phyloP scores from a whole-genome alignment of 1,140 invertebrate species.

The Pteromalus puparum region DNA sequence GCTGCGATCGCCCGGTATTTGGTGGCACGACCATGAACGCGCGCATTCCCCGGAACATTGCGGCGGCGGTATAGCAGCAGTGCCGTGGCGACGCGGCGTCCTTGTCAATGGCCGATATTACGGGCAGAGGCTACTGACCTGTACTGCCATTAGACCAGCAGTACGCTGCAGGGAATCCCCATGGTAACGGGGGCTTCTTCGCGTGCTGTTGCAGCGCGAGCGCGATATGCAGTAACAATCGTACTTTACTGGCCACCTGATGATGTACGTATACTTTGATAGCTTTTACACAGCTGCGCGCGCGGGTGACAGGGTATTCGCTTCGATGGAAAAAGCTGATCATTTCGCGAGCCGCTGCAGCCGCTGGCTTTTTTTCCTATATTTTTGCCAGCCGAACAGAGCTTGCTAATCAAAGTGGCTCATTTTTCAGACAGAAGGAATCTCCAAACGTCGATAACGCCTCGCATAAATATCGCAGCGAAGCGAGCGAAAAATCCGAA shows the following conservation, averaged over 20 bases:
- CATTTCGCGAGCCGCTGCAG: background rate
- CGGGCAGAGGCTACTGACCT: conserved; percentile 55
- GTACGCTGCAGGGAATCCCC: background rate
- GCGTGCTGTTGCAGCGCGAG: background rate
- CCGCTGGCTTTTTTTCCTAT: background rate
- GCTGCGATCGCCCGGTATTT: conserved; percentile 53
- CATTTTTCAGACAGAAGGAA: conserved; percentile 5
- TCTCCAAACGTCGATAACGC: no score
- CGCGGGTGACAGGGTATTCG: background rate
- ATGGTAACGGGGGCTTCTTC: conserved; percentile 8
- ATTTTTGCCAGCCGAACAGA: background rate
- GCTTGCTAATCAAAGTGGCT: background rate
- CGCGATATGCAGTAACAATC: conserved; percentile 39
- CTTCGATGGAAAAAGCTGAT: conserved; percentile 17
- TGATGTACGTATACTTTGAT: conserved; percentile 42
- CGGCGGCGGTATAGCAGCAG: conserved; percentile 38
- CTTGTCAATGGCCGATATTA: conserved; percentile 70
- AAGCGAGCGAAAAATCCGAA: conserved; percentile 18
- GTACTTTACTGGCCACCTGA: conserved; percentile 56
- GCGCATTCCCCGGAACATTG: conserved; percentile 62
- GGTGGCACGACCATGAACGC: conserved; percentile 61
- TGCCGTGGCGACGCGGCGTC: conserved; percentile 46
- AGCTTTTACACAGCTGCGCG: background rate
- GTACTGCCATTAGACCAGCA: background rate
- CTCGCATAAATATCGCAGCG: conserved; percentile 4